A percentile compares a stretch with the other conserved stretches of the same genome.
These are phyloP conservation scores for Nesoenas mayeri DNA, from an alignment of 2,113 vertebrate species.

Conservation along the genomic window DNA sequence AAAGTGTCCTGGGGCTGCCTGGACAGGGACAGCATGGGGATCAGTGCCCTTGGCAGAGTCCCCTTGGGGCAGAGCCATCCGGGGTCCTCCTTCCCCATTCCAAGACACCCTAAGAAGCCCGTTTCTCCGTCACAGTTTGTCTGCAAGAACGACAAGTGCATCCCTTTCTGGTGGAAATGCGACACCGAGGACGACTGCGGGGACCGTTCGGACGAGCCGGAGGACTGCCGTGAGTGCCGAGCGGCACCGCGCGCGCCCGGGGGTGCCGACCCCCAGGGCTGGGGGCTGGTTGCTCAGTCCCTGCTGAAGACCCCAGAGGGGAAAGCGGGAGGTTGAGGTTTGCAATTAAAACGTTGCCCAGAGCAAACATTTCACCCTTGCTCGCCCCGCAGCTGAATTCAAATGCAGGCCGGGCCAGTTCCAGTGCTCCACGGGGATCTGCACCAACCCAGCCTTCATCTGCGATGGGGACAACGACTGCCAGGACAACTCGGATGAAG, in stretches of 20 bases:
- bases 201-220: slow-evolving; percentile 92
- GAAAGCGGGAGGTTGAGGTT: rapidly evolving
- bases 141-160: slow-evolving; percentile 99
- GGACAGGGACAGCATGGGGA: neutral
- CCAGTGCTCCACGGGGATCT: slow-evolving; percentile 96
- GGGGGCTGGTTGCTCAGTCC: neutral
- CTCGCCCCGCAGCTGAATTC: slow-evolving; percentile 83
- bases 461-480: slow-evolving; percentile 98
- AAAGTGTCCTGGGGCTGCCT: neutral
- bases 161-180: slow-evolving; percentile 99
- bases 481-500: slow-evolving; percentile 94
- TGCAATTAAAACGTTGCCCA: neutral
- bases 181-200: slow-evolving; percentile 98
- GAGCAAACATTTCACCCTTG: neutral
- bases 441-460: slow-evolving; percentile 98
- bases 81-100: neutral
- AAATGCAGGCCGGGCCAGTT: slow-evolving; percentile 96
- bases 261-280: no score
- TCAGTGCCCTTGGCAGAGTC: neutral
- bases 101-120: rapidly evolving
- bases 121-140: slow-evolving; percentile 83
- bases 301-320: neutral
- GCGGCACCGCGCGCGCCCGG: neutral
- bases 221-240: slow-evolving; percentile 90
- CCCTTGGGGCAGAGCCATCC: neutral